Base-by-base conservation (phyloP, 2,797 vertebrate species). In the Linurgus olivaceus region DNA sequence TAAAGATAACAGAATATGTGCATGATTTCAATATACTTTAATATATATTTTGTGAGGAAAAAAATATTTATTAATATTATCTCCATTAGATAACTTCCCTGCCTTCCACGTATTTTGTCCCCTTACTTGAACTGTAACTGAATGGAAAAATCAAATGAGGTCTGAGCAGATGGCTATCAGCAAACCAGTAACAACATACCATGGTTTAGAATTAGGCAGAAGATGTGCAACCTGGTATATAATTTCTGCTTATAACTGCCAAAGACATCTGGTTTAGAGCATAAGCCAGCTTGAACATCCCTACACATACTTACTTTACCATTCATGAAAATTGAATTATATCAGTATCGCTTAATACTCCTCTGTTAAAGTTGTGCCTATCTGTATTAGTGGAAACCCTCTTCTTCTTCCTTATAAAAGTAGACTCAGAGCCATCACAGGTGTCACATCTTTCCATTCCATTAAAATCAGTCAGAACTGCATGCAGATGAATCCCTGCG, bases 121-220 rank as follows among this genome's bases (percentile, higher is more conserved):
- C 54, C 58, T 84, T 86, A 61, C 61, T 95, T 94, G 81, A 96
- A 95, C 95, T 91, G 72, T 75, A 44, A 87, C 84, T 96, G 77
- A 96, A 95, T 17, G 70, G 65, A 85, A 89, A 96, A 77, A 95
- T 88, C 77, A 96, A 96, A 92, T 33, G 79, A 95, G 54, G 57
- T 82, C 91, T 94, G 87, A 98, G 91, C 97, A 98, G 97, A 97
- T 96, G 96, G 97, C 75, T 97, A 93, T 94, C 97, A 97, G 89
- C 91, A 96, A 95, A 96, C 84, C 94, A 94, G 38, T 83, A 96
- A 95, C 95, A 97, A 70, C 17, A 26, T 58, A 95, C 71, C 73
- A 79, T 35, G 71, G 66, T 90, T 97, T 94, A 97, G 97, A 97
- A 97, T 94, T 94, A 96, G 88, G 91, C 66, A 94, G 86, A 95